A percentile compares a stretch with the other conserved stretches of the same genome.
Conservation (phyloP, 1,140 invertebrate species). For the Listronotus oregonensis region DNA sequence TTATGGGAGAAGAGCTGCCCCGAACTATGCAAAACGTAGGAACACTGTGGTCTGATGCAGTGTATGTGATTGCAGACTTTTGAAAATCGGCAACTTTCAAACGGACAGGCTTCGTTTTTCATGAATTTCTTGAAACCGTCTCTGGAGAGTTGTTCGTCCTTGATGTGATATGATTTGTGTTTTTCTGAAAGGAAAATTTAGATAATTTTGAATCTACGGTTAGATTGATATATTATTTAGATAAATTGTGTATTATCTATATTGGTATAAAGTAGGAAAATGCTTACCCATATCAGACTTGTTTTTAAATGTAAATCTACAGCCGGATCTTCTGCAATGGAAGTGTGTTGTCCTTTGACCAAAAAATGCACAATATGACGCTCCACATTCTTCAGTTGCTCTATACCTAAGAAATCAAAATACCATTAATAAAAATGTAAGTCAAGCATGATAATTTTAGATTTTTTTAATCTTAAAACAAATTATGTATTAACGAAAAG, state of each 20-base stretch:
- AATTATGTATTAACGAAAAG: too few species aligned
- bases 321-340: constrained; percentile 88
- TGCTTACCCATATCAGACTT: constrained; percentile 97
- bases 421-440: too few species aligned
- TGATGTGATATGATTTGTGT: constrained; percentile 98
- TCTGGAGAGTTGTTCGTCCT: constrained; percentile 92
- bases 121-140: constrained; percentile 99
- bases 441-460: too few species aligned
- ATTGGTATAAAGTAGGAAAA: too few species aligned
- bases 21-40: constrained; percentile 93
- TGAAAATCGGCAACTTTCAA: constrained; percentile 89
- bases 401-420: constrained; percentile 67
- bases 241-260: too few species aligned
- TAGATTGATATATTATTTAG: too few species aligned
- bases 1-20: constrained; percentile 98
- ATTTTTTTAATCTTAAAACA: too few species aligned
- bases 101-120: constrained; percentile 94
- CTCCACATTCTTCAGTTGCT: constrained; percentile 89
- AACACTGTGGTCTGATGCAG: constrained; percentile 93
- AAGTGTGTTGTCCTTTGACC: constrained; percentile 98
- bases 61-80: constrained; percentile 97
- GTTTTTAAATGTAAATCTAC: constrained; percentile 97
- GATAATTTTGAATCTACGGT: too few species aligned
- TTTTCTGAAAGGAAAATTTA: constrained; percentile 75
- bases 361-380: constrained; percentile 85